A percentile compares a stretch with the other conserved stretches of the same genome.
These are phyloP conservation scores for Heterohyrax brucei DNA, from an alignment of 2,797 vertebrate genomes.

Conservation along the genomic window DNA sequence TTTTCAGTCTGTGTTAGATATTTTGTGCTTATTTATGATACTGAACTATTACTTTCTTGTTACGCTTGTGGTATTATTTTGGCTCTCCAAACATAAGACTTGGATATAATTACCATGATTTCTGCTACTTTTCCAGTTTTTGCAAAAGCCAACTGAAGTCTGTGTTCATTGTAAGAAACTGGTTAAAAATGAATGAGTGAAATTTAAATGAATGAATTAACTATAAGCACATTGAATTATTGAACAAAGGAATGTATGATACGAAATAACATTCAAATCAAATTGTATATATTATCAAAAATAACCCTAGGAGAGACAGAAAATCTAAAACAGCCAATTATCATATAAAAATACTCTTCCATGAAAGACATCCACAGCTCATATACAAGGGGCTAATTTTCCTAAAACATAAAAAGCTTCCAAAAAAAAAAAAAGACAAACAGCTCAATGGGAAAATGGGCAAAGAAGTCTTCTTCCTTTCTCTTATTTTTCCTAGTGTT, in stretches of 20 bases:
- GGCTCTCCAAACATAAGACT: neutral
- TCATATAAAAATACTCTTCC: neutral
- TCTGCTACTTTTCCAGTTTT: neutral
- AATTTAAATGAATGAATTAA: constrained; percentile 3
- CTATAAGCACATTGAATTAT: neutral
- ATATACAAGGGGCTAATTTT: constrained; percentile 10
- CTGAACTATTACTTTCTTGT: neutral
- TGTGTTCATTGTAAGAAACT: neutral
- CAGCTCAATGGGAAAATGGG: neutral
- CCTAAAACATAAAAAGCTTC: neutral
- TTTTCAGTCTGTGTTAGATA: neutral
- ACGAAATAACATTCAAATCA: neutral
- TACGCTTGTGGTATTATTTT: neutral
- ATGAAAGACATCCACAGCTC: neutral
- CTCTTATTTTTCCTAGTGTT: neutral
- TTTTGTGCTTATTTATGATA: neutral
- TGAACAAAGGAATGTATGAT: neutral
- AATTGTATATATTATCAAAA: neutral
- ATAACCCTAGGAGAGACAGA: neutral
- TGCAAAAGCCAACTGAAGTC: neutral
- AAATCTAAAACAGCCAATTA: neutral
- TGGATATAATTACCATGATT: neutral
- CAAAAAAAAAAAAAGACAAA: neutral
- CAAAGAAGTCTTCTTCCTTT: neutral
- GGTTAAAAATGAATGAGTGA: constrained; percentile 3